Conservation (phyloP, 2,113 vertebrate species). For the Capricornis sumatraensis region DNA sequence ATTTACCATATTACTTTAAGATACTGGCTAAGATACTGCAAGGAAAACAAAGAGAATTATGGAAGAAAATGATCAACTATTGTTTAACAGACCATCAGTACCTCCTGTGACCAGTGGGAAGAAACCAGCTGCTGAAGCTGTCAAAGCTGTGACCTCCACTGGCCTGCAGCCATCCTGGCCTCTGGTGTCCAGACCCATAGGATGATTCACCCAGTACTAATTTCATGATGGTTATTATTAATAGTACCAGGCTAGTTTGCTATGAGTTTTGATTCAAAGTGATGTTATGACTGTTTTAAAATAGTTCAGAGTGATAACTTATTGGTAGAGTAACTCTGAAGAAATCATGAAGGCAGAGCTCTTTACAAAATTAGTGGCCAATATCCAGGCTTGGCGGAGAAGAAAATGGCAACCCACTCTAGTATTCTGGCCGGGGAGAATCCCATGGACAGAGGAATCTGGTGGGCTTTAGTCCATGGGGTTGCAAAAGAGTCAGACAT, state of each 20-base stretch:
- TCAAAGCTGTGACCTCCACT: not conserved
- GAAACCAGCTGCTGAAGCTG: not conserved
- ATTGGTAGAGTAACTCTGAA: not conserved
- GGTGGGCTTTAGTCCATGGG: not conserved
- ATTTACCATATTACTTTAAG: not conserved
- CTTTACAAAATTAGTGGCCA: slow-evolving; percentile 6
- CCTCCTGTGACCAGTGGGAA: not conserved
- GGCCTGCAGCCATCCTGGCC: not conserved
- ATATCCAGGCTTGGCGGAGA: not conserved
- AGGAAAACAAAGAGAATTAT: not conserved
- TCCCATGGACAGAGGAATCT: not conserved
- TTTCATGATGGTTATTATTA: not conserved
- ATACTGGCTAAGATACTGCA: not conserved
- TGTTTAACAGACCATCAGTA: not conserved
- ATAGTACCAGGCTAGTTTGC: not conserved
- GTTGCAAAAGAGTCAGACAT: not conserved
- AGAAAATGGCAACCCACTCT: not conserved
- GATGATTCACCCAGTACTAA: not conserved
- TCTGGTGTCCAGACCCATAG: not conserved
- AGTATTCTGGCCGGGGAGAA: not conserved
- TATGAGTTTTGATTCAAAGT: not conserved
- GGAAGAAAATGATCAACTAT: not conserved
- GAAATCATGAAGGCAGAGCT: not conserved
- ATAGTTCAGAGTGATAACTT: not conserved
- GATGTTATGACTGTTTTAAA: not conserved